These are phyloP conservation scores for Neotoma lepida DNA, from an alignment of 2,113 vertebrate genomes.

Conservation along the genomic window DNA sequence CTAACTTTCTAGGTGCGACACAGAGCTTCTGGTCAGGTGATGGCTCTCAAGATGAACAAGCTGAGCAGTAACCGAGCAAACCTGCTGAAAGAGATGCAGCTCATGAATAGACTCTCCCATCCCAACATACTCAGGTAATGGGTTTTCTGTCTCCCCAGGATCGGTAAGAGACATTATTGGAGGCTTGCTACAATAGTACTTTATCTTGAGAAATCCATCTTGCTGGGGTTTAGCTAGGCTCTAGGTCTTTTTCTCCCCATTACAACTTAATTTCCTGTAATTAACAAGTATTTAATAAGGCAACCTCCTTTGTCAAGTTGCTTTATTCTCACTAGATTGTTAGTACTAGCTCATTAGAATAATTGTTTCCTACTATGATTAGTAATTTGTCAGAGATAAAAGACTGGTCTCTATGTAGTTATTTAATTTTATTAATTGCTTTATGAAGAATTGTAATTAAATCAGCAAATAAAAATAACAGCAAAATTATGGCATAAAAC, in stretches of 20 bases:
- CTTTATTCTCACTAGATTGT: conserved; percentile 37
- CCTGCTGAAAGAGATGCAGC: conserved; percentile 97
- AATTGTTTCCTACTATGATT: conserved; percentile 46
- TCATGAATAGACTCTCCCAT: conserved; percentile 98
- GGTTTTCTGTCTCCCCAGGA: background rate
- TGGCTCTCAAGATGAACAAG: conserved; percentile 99
- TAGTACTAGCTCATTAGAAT: conserved; percentile 34
- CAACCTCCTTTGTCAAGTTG: conserved; percentile 26
- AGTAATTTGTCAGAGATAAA: conserved; percentile 47
- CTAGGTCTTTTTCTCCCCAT: conserved; percentile 14
- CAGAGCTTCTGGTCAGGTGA: conserved; percentile 95
- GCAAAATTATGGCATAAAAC: conserved; percentile 1
- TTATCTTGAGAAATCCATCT: conserved; percentile 1
- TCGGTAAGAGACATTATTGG: background rate
- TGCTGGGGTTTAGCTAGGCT: background rate
- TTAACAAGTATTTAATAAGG: conserved; percentile 60
- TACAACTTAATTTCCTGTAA: conserved; percentile 64
- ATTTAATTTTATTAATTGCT: conserved; percentile 66
- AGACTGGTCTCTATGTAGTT: conserved; percentile 47
- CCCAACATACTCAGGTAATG: conserved; percentile 95
- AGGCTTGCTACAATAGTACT: background rate
- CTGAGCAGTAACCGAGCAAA: conserved; percentile 97
- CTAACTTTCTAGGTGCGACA: conserved; percentile 91
- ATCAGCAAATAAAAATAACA: conserved; percentile 58
- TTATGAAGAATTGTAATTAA: conserved; percentile 58